Conservation (phyloP, 2,797 vertebrate genomes). For the Semaprochilodus insignis region DNA sequence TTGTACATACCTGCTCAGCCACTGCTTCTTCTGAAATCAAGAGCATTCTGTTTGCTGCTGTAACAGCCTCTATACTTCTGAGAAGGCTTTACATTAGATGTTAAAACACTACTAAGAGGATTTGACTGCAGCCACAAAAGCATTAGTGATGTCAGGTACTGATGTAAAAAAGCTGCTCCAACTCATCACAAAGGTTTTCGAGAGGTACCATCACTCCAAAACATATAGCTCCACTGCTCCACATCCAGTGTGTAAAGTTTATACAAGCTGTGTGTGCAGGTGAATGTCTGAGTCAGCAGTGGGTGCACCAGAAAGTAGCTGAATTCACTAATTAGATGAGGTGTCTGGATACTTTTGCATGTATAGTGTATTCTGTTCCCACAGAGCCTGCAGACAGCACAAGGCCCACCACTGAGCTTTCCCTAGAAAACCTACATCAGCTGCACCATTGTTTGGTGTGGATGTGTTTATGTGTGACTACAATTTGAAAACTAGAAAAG, state of each 20-base stretch:
- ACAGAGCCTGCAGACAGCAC: conserved; percentile 50
- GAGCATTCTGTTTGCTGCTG: background rate
- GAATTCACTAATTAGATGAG: too few relatives aligned
- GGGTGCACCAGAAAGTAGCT: too few relatives aligned
- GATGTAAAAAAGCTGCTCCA: too few relatives aligned
- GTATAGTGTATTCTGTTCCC: conserved; percentile 45
- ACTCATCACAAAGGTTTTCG: too few relatives aligned
- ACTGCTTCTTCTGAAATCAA: background rate
- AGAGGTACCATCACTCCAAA: background rate
- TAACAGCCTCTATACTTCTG: too few relatives aligned
- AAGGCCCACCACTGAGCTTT: conserved; percentile 39
- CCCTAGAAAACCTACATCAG: conserved; percentile 71
- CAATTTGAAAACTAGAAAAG: too few relatives aligned
- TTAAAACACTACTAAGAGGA: too few relatives aligned
- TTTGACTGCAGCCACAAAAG: background rate
- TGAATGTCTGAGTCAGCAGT: too few relatives aligned
- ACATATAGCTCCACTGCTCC: too few relatives aligned
- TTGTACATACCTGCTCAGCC: background rate
- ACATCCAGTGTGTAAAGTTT: too few relatives aligned
- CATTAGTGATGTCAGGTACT: background rate
- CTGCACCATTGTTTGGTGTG: conserved; percentile 24
- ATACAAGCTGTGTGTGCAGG: too few relatives aligned
- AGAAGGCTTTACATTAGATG: too few relatives aligned
- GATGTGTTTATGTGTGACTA: background rate
- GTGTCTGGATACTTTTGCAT: background rate